Conservation (phyloP, 1,140 invertebrate species). For the Euglossa dilemma region DNA sequence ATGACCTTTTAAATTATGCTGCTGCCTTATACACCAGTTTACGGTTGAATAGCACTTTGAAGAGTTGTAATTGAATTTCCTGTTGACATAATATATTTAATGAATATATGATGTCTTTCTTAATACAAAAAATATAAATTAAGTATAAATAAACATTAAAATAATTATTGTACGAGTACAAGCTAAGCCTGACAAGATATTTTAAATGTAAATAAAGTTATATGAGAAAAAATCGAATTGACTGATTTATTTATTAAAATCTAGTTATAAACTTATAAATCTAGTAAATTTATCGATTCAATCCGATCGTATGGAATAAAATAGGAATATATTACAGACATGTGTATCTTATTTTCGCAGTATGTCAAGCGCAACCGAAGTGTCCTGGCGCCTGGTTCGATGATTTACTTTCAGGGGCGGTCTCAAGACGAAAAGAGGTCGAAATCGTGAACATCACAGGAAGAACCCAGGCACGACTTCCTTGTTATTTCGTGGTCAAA, state of each 20-base stretch:
- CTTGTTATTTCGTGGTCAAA: conserved; percentile 73
- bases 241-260: neutral
- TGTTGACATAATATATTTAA: neutral
- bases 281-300: neutral
- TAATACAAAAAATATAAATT: neutral
- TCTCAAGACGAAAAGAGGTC: conserved; percentile 40
- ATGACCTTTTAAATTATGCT: conserved; percentile 57
- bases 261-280: neutral
- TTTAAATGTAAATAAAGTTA: neutral
- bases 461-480: conserved; percentile 58
- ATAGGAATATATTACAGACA: conserved; percentile 50
- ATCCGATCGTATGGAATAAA: neutral
- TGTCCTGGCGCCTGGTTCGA: conserved; percentile 74
- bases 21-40: neutral
- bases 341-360: conserved; percentile 78
- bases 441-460: neutral
- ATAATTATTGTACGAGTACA: neutral
- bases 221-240: neutral
- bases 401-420: conserved; percentile 71
- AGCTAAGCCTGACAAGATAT: neutral
- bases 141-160: neutral
- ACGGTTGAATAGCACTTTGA: neutral
- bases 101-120: neutral
- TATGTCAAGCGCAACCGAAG: conserved; percentile 67
- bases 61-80: neutral